These are phyloP conservation scores for Cantharis rufa DNA, from an alignment of 2,888 invertebrate species.

Conservation along the genomic window DNA sequence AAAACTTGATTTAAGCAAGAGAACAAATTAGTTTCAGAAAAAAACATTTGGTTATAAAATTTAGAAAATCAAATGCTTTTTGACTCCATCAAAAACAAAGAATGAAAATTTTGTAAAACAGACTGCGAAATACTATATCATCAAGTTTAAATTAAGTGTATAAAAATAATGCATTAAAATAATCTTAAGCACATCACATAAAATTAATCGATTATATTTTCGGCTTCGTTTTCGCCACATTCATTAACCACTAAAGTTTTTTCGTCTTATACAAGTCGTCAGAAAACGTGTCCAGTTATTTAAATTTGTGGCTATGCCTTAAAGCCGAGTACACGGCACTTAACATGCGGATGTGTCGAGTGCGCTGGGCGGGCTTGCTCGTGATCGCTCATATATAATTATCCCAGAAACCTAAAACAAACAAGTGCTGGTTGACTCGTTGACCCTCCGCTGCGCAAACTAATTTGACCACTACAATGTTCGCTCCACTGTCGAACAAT, in stretches of 20 bases:
- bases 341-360: slow-evolving; percentile 52
- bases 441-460: slow-evolving; percentile 46
- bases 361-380: slow-evolving; percentile 52
- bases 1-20: neutral
- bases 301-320: slow-evolving; percentile 27
- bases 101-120: neutral
- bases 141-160: neutral
- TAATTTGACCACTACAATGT: slow-evolving; percentile 41
- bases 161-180: neutral
- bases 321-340: slow-evolving; percentile 37
- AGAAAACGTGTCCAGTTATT: slow-evolving; percentile 27
- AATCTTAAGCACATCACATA: neutral
- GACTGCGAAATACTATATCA: neutral
- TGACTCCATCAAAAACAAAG: too few species aligned
- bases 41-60: too few species aligned
- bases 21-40: neutral
- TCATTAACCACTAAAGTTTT: slow-evolving; percentile 21
- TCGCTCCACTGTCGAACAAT: slow-evolving; percentile 27
- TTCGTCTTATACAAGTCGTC: slow-evolving; percentile 15
- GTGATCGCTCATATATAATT: slow-evolving; percentile 56
- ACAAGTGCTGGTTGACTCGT: slow-evolving; percentile 54
- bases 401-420: slow-evolving; percentile 55
- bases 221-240: slow-evolving; percentile 12
- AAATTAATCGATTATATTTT: slow-evolving; percentile 3
- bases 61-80: too few species aligned